These are phyloP conservation scores for Litoditis marina DNA, from an alignment of 2,888 invertebrate species.

Conservation along the genomic window DNA sequence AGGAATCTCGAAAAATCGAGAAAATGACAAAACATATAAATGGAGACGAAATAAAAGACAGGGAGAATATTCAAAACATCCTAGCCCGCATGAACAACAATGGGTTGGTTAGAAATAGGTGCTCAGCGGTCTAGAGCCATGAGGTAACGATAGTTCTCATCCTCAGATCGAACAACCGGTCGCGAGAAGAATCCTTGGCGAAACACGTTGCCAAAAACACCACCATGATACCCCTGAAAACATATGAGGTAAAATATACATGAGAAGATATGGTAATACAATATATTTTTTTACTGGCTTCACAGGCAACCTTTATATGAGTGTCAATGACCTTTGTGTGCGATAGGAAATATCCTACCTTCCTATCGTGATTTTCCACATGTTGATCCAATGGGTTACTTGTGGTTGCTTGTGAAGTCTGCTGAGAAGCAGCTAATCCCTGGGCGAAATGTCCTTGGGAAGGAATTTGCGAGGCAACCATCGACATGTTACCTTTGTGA, in stretches of 20 bases:
- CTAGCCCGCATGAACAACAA: too few relatives aligned
- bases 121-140: constrained; percentile 56
- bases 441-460: constrained; percentile 29
- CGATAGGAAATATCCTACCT: background rate
- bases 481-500: constrained; percentile 33
- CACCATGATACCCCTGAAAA: constrained; percentile 8
- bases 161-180: constrained; percentile 51
- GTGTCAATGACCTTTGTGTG: too few relatives aligned
- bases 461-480: constrained; percentile 24
- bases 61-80: too few relatives aligned
- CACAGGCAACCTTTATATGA: too few relatives aligned
- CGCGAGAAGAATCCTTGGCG: constrained; percentile 55
- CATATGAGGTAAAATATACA: too few relatives aligned
- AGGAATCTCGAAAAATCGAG: too few relatives aligned
- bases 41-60: too few relatives aligned
- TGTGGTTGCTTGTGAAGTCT: constrained; percentile 7
- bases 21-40: too few relatives aligned
- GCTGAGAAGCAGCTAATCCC: constrained; percentile 24
- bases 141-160: constrained; percentile 57
- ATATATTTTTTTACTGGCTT: too few relatives aligned
- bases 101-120: too few relatives aligned
- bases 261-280: too few relatives aligned
- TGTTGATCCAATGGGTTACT: constrained; percentile 19
- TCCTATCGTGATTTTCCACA: constrained; percentile 12
- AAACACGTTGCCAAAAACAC: constrained; percentile 45